A percentile compares a stretch with the other conserved stretches of the same genome.
These are phyloP conservation scores for Emesis furor DNA, from an alignment of 2,888 invertebrate species.

Conservation along the genomic window DNA sequence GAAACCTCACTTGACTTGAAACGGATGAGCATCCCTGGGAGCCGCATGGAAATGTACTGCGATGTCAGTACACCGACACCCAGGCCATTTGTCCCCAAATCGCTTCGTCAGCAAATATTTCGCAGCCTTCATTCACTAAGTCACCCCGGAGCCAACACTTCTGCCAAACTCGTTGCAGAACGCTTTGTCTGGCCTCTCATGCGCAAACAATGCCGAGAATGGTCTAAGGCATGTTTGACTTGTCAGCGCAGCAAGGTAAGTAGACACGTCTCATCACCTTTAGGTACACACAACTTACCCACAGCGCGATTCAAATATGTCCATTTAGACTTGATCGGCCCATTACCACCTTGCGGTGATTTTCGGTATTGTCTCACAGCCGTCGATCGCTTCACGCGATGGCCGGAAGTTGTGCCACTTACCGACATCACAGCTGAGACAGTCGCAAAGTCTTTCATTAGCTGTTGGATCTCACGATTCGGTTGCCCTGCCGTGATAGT, in stretches of 20 bases:
- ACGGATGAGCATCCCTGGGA: slow-evolving; percentile 37
- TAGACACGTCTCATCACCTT: slow-evolving; percentile 72
- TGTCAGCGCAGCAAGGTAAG: slow-evolving; percentile 80
- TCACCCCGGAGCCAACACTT: slow-evolving; percentile 59
- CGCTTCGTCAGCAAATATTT: slow-evolving; percentile 62
- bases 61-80: slow-evolving; percentile 53
- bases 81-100: slow-evolving; percentile 58
- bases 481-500: background rate
- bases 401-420: slow-evolving; percentile 77
- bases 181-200: slow-evolving; percentile 82
- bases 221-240: slow-evolving; percentile 76
- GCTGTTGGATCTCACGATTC: background rate
- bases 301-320: slow-evolving; percentile 70
- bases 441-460: background rate
- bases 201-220: slow-evolving; percentile 77
- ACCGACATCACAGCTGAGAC: slow-evolving; percentile 75
- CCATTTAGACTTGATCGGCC: slow-evolving; percentile 84
- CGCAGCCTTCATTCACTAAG: slow-evolving; percentile 67
- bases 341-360: slow-evolving; percentile 68
- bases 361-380: slow-evolving; percentile 8
- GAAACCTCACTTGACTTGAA: slow-evolving; percentile 39
- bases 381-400: slow-evolving; percentile 77
- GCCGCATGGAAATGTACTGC: slow-evolving; percentile 54
- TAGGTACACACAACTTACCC: slow-evolving; percentile 73
- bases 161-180: slow-evolving; percentile 72